Evolutionary conservation across 2,888 invertebrate species (phyloP).

Genomic region (Hyalella azteca): DNA sequence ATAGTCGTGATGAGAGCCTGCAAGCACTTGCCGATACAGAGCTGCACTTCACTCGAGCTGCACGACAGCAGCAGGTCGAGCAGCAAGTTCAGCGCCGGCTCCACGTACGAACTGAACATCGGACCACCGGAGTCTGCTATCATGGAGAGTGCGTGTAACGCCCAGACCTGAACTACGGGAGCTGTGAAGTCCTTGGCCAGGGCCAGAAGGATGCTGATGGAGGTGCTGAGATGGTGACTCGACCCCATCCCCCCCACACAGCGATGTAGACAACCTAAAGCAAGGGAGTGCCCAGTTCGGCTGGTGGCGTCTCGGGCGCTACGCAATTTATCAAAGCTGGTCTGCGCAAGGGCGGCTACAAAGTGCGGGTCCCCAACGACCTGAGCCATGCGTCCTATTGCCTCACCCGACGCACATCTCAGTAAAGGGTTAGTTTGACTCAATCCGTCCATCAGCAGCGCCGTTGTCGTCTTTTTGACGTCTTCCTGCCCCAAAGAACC

Average conservation of each 20-base stretch:
- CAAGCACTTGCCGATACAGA: slow-evolving; percentile 89
- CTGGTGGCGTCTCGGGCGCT: slow-evolving; percentile 85
- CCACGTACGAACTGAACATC: slow-evolving; percentile 97
- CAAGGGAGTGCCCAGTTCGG: slow-evolving; percentile 85
- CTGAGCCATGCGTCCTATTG: slow-evolving; percentile 90
- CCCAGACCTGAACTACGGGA: slow-evolving; percentile 96
- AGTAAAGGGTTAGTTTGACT: slow-evolving; percentile 68
- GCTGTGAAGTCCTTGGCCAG: slow-evolving; percentile 92
- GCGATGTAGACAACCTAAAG: slow-evolving; percentile 93
- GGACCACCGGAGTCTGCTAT: slow-evolving; percentile 98
- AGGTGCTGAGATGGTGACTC: slow-evolving; percentile 90
- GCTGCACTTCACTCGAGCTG: slow-evolving; percentile 86
- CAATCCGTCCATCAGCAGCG: slow-evolving; percentile 64
- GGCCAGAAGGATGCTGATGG: slow-evolving; percentile 91
- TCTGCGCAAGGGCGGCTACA: slow-evolving; percentile 87
- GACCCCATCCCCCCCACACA: slow-evolving; percentile 93
- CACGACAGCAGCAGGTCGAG: slow-evolving; percentile 86
- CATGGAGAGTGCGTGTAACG: slow-evolving; percentile 90
- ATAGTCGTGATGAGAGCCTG: slow-evolving; percentile 96
- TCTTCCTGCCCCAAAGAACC: slow-evolving; percentile 80
- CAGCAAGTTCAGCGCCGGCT: slow-evolving; percentile 88
- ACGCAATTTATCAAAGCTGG: slow-evolving; percentile 85
- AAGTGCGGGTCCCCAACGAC: slow-evolving; percentile 85
- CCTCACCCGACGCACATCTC: slow-evolving; percentile 93
- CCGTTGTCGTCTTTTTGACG: slow-evolving; percentile 74